Conservation (phyloP, 2,888 invertebrate genomes). For the Sphaerophoria taeniata region DNA sequence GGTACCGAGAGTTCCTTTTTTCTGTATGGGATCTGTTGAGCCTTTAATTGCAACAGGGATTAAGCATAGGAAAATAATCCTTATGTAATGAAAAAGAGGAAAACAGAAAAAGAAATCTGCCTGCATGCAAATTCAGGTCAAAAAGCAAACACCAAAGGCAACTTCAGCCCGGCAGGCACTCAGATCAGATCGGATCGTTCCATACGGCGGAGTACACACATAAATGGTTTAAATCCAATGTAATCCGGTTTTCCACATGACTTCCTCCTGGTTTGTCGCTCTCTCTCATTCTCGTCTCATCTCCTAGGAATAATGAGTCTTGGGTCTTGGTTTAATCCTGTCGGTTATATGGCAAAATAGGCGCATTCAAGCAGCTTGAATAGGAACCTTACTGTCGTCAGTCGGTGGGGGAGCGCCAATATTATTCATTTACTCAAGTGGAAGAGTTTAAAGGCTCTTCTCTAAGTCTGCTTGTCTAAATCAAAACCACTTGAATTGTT, state of each 20-base stretch:
- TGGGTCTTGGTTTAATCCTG: slow-evolving; percentile 35
- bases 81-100: slow-evolving; percentile 20
- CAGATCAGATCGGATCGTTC: neutral
- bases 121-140: slow-evolving; percentile 60
- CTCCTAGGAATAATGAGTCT: slow-evolving; percentile 44
- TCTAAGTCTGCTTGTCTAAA: neutral
- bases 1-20: slow-evolving; percentile 23
- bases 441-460: slow-evolving; percentile 55
- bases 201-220: neutral
- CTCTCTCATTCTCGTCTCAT: neutral
- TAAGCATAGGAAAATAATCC: slow-evolving; percentile 42
- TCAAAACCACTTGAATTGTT: slow-evolving; percentile 28
- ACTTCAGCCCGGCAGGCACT: neutral
- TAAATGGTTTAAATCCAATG: slow-evolving; percentile 56
- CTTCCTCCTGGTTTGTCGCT: neutral
- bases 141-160: slow-evolving; percentile 57
- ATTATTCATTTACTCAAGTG: slow-evolving; percentile 46
- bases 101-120: neutral
- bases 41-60: slow-evolving; percentile 39
- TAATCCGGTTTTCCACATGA: slow-evolving; percentile 70
- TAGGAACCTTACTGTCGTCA: no score
- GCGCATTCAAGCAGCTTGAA: slow-evolving; percentile 5
- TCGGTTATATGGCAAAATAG: slow-evolving; percentile 4
- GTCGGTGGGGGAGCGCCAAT: slow-evolving; percentile 1
- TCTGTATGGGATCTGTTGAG: neutral